Conservation (phyloP, 2,888 invertebrate species). For the Ceratothoa steindachneri region DNA sequence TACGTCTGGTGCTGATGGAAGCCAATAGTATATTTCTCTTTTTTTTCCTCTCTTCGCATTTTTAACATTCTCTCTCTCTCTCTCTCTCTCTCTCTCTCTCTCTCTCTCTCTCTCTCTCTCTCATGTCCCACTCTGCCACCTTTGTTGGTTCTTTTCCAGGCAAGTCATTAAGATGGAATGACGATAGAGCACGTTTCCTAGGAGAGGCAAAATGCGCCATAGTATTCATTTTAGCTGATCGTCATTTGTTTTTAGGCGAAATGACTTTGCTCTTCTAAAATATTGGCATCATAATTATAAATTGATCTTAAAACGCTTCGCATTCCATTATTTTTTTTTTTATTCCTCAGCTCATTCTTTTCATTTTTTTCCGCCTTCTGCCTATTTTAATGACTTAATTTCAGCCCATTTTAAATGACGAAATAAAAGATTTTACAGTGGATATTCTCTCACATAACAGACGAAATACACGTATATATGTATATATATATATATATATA, state of each 20-base stretch:
- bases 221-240: slow-evolving; percentile 13
- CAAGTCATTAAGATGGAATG: slow-evolving; percentile 7
- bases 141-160: neutral
- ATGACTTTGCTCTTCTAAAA: slow-evolving; percentile 13
- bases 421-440: neutral
- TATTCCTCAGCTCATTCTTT: neutral
- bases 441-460: too few relatives aligned
- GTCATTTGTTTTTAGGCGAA: slow-evolving; percentile 11
- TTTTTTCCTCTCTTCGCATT: neutral
- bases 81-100: slow-evolving; percentile 1
- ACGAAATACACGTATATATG: neutral
- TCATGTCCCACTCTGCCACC: neutral
- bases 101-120: neutral
- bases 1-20: slow-evolving; percentile 6
- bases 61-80: neutral
- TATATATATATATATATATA: neutral
- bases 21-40: neutral
- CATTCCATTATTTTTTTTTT: neutral
- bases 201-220: neutral
- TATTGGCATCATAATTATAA: slow-evolving; percentile 15
- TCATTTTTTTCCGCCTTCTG: neutral
- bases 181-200: neutral
- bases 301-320: neutral
- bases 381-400: slow-evolving; percentile 11
- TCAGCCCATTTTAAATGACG: neutral